Conservation (phyloP, 2,797 vertebrate species). For the Phalloptychus januarius region DNA sequence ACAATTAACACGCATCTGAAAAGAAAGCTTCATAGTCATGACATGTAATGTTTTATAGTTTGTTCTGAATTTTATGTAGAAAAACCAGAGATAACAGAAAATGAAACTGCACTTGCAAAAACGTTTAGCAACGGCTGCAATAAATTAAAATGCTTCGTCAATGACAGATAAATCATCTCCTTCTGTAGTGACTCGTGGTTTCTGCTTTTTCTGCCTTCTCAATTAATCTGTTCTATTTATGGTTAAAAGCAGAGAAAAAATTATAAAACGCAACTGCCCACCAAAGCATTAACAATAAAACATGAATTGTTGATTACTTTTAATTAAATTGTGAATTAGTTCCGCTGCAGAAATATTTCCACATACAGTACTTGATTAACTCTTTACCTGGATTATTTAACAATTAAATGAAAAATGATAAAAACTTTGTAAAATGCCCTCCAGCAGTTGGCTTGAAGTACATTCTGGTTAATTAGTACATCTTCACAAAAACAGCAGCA, state of each 20-base stretch:
- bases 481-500: neutral
- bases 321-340: neutral
- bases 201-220: neutral
- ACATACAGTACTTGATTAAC: neutral
- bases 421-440: neutral
- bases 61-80: neutral
- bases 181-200: neutral
- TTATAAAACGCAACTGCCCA: neutral
- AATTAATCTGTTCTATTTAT: neutral
- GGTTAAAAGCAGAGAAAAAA: neutral
- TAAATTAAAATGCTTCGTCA: neutral
- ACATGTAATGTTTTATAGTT: neutral
- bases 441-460: neutral
- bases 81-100: neutral
- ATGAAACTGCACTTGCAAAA: neutral
- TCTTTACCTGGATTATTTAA: neutral
- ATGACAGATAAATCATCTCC: neutral
- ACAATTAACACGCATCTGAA: neutral
- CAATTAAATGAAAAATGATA: neutral
- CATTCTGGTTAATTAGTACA: neutral
- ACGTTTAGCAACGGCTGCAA: neutral
- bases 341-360: neutral
- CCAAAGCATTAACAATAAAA: neutral
- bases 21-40: neutral
- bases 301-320: conserved; percentile 1